Percentiles rank a stretch among this genome's conserved stretches.
These are phyloP conservation scores for Cephalopholis sonnerati DNA, from an alignment of 2,113 vertebrate genomes.

Conservation along the genomic window DNA sequence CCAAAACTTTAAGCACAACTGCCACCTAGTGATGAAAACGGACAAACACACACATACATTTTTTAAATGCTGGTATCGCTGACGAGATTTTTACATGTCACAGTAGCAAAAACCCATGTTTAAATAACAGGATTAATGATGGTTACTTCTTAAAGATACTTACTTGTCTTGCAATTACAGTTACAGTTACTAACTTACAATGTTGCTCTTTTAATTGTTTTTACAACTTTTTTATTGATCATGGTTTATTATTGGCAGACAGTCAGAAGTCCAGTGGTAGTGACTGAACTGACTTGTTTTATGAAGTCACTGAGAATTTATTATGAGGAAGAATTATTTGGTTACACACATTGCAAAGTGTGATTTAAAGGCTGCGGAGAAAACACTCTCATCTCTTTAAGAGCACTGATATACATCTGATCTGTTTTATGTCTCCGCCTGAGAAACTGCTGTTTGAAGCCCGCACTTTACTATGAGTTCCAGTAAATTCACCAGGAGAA, in stretches of 20 bases:
- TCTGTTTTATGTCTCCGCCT: too few species aligned
- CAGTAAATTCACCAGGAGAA: neutral
- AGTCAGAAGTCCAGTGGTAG: neutral
- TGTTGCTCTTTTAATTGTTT: neutral
- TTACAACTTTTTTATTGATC: neutral
- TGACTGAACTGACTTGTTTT: neutral
- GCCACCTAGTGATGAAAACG: constrained; percentile 51
- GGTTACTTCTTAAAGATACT: neutral
- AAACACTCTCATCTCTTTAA: too few species aligned
- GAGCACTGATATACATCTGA: too few species aligned
- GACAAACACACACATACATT: neutral
- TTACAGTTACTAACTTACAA: neutral
- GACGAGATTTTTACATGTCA: neutral
- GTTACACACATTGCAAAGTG: too few species aligned
- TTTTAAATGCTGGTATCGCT: too few species aligned
- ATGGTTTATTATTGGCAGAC: neutral
- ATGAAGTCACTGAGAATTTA: neutral
- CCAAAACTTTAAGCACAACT: constrained; percentile 27
- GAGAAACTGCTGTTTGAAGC: neutral
- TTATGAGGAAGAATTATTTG: too few species aligned
- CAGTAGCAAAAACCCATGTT: neutral
- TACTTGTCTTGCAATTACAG: neutral
- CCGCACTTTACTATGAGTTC: neutral
- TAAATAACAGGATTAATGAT: neutral
- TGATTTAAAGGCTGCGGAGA: too few species aligned